phyloP scores from a whole-genome alignment of 2,888 invertebrate species.

The Muscina levida region DNA sequence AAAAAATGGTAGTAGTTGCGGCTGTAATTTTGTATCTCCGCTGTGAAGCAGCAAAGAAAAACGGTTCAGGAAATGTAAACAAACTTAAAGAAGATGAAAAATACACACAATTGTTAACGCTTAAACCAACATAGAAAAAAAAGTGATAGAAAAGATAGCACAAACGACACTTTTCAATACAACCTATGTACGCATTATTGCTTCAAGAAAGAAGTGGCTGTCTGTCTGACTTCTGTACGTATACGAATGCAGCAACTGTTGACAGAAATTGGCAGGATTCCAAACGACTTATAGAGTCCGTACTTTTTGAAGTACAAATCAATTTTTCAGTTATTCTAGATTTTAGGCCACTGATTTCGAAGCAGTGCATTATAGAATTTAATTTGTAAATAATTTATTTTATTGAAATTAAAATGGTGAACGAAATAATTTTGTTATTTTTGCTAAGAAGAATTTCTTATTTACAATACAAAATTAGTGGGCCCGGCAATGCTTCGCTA shows the following conservation, averaged over 20 bases:
- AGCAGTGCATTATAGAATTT: too few relatives aligned
- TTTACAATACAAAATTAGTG: too few relatives aligned
- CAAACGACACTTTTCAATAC: slow-evolving; percentile 15
- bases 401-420: too few relatives aligned
- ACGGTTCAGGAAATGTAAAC: slow-evolving; percentile 38
- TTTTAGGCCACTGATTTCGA: too few relatives aligned
- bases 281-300: neutral
- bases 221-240: neutral
- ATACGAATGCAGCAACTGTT: neutral
- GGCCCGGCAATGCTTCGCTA: too few relatives aligned
- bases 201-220: neutral
- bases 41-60: slow-evolving; percentile 12
- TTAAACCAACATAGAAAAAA: neutral
- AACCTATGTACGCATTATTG: slow-evolving; percentile 15
- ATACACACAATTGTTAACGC: slow-evolving; percentile 37
- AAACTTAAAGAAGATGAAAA: slow-evolving; percentile 44
- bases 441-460: too few relatives aligned
- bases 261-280: neutral
- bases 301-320: too few relatives aligned
- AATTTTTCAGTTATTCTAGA: too few relatives aligned
- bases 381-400: too few relatives aligned
- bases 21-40: neutral
- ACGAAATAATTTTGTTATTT: too few relatives aligned
- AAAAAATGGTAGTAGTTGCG: too few relatives aligned
- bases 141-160: too few relatives aligned